phyloP scores from a whole-genome alignment of 2,113 vertebrate species.

The Pelobates fuscus region DNA sequence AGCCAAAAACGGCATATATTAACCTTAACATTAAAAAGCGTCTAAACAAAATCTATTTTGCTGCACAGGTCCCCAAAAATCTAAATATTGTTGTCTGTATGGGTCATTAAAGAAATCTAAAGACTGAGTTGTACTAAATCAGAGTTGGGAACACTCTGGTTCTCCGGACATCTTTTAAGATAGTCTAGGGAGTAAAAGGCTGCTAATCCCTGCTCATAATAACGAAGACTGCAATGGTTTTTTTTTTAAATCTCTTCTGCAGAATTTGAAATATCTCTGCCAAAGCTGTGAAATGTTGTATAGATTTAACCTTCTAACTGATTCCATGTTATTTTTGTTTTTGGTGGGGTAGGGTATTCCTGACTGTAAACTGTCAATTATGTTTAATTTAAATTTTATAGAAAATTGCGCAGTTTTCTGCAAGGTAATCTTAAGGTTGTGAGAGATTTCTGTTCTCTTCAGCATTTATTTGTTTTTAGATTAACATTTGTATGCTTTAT shows the following conservation, averaged over 20 bases:
- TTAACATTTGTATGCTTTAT: conserved; percentile 67
- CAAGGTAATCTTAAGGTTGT: conserved; percentile 75
- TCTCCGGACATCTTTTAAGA: too few species aligned
- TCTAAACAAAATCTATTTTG: too few species aligned
- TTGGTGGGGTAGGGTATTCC: conserved; percentile 55
- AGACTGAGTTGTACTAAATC: too few species aligned
- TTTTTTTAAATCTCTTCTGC: conserved; percentile 48
- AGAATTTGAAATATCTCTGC: conserved; percentile 56
- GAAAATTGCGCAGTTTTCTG: conserved; percentile 81
- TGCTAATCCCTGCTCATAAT: too few species aligned
- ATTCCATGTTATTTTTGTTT: conserved; percentile 60
- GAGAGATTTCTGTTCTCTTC: conserved; percentile 91
- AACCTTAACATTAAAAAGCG: too few species aligned
- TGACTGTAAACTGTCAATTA: conserved; percentile 81
- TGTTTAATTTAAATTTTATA: conserved; percentile 86
- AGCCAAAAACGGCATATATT: too few species aligned
- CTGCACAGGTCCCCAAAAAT: too few species aligned
- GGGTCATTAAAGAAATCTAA: too few species aligned
- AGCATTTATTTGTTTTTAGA: conserved; percentile 71
- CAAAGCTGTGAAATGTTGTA: conserved; percentile 77
- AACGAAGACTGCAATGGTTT: neutral
- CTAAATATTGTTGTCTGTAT: too few species aligned
- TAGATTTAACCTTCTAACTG: conserved; percentile 59
- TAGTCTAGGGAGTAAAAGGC: too few species aligned
- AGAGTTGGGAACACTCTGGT: too few species aligned